Percentiles rank a stretch among this genome's conserved stretches.
Conservation (phyloP, 2,888 invertebrate species). For the Lamproptera curius region DNA sequence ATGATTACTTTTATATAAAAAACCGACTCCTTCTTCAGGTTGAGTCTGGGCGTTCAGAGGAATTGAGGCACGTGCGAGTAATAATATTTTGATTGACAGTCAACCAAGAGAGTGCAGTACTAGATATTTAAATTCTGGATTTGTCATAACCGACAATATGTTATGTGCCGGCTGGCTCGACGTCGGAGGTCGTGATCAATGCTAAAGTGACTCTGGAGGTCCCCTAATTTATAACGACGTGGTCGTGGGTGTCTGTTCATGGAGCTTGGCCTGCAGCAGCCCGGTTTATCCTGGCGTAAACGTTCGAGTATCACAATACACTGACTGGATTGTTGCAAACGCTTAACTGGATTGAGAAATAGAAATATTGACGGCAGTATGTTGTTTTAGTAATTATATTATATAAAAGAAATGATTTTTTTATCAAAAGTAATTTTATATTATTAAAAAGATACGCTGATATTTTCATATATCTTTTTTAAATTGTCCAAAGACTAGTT, state of each 20-base stretch:
- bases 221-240: constrained; percentile 38
- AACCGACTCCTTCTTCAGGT: constrained; percentile 29
- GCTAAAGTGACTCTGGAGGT: constrained; percentile 41
- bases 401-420: no score
- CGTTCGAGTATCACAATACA: constrained; percentile 35
- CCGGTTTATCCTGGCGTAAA: constrained; percentile 38
- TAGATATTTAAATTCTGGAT: constrained; percentile 29
- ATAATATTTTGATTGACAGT: no score
- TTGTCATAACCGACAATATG: constrained; percentile 37
- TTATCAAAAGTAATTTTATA: no score
- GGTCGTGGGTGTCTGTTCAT: constrained; percentile 40
- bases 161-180: constrained; percentile 43
- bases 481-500: no score
- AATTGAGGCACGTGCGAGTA: constrained; percentile 39
- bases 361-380: no score
- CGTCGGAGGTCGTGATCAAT: constrained; percentile 41
- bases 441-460: no score
- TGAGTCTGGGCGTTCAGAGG: constrained; percentile 33
- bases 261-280: constrained; percentile 33
- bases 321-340: constrained; percentile 34
- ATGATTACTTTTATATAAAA: no score
- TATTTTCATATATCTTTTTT: no score
- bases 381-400: no score
- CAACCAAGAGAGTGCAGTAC: constrained; percentile 35
- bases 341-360: no score